Base-by-base conservation (phyloP, 1,140 invertebrate species). In the Phortica variegata region DNA sequence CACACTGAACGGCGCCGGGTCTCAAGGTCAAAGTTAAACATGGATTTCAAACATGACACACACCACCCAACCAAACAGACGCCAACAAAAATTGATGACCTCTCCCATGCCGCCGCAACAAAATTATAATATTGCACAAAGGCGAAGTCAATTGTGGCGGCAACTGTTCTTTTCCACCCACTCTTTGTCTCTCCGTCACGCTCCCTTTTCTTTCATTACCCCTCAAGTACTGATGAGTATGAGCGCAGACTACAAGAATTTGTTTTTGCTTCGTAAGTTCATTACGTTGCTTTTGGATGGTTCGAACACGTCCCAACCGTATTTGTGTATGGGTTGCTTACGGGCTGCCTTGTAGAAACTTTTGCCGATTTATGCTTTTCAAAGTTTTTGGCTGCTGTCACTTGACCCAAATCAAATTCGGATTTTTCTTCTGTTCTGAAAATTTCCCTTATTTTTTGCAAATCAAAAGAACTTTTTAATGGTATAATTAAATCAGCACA, bases 11-110 rank as follows among this genome's bases (percentile, higher is more conserved):
- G n/a, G n/a, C n/a, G n/a, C n/a, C 47, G 45, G 32, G 20, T 56
- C 54, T 68, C 63, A 66, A 66, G 62, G 62, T 66, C 62, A 66
- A 49, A 60, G 62, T 62, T 60, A 47, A 66, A 56, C 45, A 47
- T 39, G 47, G 44, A 40, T 50, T 44, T 57, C 56, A 63, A 62
- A 56, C 33, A 15, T 34, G 16, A n/a, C n/a, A n/a, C n/a, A n/a
- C n/a, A n/a, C n/a, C n/a, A n/a, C n/a, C n/a, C n/a, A n/a, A n/a
- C n/a, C n/a, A n/a, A n/a, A n/a, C n/a, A n/a, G n/a, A n/a, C n/a
- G n/a, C n/a, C n/a, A n/a, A n/a, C n/a, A n/a, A n/a, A n/a, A n/a
- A n/a, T n/a, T n/a, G n/a, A n/a, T n/a, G n/a, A n/a, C n/a, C n/a
- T n/a, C n/a, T n/a, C n/a, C n/a, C n/a, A n/a, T n/a, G n/a, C n/a